Percentiles rank a stretch among this genome's conserved stretches.
phyloP scores from a whole-genome alignment of 2,113 vertebrate genomes.

The Prionailurus viverrinus region DNA sequence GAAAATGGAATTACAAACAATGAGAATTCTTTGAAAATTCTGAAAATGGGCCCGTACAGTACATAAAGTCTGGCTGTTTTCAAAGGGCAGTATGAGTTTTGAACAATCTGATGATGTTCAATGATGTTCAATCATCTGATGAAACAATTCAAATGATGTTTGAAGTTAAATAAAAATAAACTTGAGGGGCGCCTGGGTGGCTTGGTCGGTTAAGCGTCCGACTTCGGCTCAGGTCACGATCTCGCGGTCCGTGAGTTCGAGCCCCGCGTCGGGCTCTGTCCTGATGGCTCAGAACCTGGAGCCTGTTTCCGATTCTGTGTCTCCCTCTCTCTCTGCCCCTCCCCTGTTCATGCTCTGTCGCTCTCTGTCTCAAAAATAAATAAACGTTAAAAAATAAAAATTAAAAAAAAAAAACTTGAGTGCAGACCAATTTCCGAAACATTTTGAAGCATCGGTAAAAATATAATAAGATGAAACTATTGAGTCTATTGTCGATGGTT shows the following conservation, averaged over 20 bases:
- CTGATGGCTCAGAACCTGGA: too few species aligned
- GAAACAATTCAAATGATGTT: background rate
- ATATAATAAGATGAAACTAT: background rate
- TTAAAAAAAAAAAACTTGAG: background rate
- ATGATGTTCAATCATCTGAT: too few species aligned
- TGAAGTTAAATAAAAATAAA: background rate
- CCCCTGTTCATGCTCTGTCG: too few species aligned
- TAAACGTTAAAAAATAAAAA: background rate
- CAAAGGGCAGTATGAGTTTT: background rate
- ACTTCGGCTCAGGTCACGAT: too few species aligned
- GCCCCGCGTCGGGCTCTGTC: too few species aligned
- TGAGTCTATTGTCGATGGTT: background rate
- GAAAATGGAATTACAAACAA: background rate
- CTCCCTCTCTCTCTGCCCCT: too few species aligned
- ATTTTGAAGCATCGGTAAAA: background rate
- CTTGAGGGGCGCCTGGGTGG: background rate
- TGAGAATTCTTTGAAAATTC: background rate
- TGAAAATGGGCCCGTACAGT: background rate
- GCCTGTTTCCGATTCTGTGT: too few species aligned
- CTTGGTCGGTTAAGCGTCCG: too few species aligned
- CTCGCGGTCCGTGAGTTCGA: too few species aligned
- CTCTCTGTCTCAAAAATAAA: too few species aligned
- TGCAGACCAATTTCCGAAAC: constrained; percentile 4
- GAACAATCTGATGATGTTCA: background rate
- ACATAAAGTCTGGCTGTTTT: background rate